Percentiles rank a stretch among this genome's conserved stretches.
Conservation (phyloP, 92 coral and sea anemone genomes). For the Heteractis magnifica region DNA sequence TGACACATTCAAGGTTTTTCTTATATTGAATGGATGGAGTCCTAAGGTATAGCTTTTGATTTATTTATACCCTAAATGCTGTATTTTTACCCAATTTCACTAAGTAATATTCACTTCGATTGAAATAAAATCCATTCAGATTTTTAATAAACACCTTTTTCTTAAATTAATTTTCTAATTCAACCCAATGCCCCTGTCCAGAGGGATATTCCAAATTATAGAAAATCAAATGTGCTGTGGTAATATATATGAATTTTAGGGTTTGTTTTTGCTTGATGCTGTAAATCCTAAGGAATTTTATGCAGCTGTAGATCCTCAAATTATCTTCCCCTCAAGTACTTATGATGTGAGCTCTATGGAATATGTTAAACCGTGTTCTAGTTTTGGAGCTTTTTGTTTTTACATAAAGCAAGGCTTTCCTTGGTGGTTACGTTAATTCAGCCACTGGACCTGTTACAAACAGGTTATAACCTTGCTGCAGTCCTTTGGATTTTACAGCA, state of each 20-base stretch:
- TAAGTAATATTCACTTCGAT: neutral
- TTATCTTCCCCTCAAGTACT: neutral
- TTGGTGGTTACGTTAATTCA: neutral
- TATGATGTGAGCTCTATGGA: neutral
- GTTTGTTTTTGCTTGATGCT: neutral
- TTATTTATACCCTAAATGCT: slow-evolving; percentile 4
- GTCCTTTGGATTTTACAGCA: neutral
- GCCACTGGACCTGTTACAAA: slow-evolving; percentile 1
- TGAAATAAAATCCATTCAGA: neutral
- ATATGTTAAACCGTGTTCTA: neutral
- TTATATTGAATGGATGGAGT: neutral
- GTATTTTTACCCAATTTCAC: slow-evolving; percentile 3
- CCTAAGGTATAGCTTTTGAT: neutral
- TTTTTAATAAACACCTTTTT: neutral
- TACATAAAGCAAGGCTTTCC: neutral
- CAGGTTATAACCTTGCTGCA: neutral
- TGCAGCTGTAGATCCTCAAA: neutral
- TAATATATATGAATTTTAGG: neutral
- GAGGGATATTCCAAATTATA: neutral
- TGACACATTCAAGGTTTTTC: neutral
- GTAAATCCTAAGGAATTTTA: neutral
- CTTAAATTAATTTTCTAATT: neutral
- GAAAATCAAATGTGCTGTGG: neutral
- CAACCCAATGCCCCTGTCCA: neutral
- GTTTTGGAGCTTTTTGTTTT: neutral